These are phyloP conservation scores for Leucoraja ocellata DNA, from an alignment of 2,797 vertebrate genomes.

Conservation along the genomic window DNA sequence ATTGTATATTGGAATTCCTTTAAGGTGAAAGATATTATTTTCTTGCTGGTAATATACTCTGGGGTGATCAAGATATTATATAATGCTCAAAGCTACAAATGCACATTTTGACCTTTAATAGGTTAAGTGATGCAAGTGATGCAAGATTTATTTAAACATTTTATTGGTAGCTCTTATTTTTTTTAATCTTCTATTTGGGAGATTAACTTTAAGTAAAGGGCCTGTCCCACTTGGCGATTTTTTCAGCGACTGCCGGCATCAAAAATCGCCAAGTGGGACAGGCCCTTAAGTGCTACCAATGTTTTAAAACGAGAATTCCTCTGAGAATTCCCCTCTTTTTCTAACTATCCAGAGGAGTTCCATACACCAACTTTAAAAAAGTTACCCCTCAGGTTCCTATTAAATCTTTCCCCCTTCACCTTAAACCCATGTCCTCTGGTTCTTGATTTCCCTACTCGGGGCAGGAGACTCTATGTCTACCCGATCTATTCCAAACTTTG, in stretches of 20 bases:
- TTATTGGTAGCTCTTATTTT: too few relatives aligned
- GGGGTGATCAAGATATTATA: not conserved
- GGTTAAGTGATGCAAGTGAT: not conserved
- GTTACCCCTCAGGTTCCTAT: too few relatives aligned
- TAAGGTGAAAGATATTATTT: not conserved
- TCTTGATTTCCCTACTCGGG: too few relatives aligned
- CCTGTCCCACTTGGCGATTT: too few relatives aligned
- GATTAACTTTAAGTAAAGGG: not conserved
- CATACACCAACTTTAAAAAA: too few relatives aligned
- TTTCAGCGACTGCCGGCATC: too few relatives aligned
- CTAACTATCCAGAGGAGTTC: not conserved
- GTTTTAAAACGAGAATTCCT: not conserved
- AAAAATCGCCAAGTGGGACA: too few relatives aligned
- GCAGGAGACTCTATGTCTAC: too few relatives aligned
- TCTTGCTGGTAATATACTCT: not conserved
- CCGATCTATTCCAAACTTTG: too few relatives aligned
- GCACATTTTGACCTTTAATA: not conserved
- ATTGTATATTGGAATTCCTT: not conserved
- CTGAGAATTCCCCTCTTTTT: not conserved
- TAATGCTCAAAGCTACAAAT: not conserved
- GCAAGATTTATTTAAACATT: not conserved
- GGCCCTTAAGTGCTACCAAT: not conserved
- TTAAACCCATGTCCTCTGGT: too few relatives aligned
- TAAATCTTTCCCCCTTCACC: too few relatives aligned
- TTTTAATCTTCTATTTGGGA: not conserved